Percentiles rank a stretch among this genome's conserved stretches.
phyloP scores from a whole-genome alignment of 2,888 invertebrate genomes.

The Xestobium rufovillosum region DNA sequence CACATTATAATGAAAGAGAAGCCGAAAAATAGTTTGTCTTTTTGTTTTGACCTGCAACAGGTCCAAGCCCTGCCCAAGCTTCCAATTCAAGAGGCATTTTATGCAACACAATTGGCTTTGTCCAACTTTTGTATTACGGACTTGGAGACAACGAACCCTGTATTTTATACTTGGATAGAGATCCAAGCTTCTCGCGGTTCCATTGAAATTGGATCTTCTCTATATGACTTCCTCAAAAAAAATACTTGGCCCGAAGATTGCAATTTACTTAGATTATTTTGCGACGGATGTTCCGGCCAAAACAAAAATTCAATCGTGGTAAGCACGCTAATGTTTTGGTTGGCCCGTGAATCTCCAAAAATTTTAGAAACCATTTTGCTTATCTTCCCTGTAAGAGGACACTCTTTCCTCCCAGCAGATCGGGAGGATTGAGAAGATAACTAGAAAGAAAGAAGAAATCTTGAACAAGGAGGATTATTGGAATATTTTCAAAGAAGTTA shows the following conservation, averaged over 20 bases:
- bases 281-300: conserved; percentile 2
- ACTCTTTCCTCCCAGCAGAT: conserved; percentile 3
- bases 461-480: neutral
- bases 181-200: neutral
- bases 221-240: neutral
- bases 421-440: conserved; percentile 1
- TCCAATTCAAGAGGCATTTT: neutral
- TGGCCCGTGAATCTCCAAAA: neutral
- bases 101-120: neutral
- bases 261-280: neutral
- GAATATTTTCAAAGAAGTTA: neutral
- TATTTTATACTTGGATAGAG: neutral
- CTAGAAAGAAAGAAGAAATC: neutral
- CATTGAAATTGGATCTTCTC: neutral
- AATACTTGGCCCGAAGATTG: neutral
- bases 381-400: neutral
- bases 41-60: neutral
- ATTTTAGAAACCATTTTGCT: neutral
- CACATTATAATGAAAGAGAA: neutral
- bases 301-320: neutral
- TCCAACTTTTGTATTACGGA: neutral
- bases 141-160: neutral
- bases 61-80: too few relatives aligned
- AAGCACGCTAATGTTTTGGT: too few relatives aligned
- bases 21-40: neutral